Evolutionary conservation across 1,140 invertebrate genomes (phyloP).

Genomic region (Ptiloglossa arizonensis): DNA sequence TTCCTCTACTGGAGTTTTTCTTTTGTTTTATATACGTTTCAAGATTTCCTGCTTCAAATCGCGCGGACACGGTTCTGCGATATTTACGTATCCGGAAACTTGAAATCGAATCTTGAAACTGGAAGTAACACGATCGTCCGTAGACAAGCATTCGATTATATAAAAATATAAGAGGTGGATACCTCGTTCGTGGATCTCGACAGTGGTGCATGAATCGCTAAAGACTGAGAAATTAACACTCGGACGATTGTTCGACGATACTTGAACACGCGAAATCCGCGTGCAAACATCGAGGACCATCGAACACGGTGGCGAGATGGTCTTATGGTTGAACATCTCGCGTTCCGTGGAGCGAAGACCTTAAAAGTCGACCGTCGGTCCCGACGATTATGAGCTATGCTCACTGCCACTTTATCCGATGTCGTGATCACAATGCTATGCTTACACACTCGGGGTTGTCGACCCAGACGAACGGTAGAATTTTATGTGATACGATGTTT

Average conservation of each 20-base stretch:
- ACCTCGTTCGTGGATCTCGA: too few species aligned
- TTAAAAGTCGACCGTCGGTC: conserved; percentile 31
- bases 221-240: neutral
- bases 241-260: neutral
- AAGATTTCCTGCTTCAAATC: too few species aligned
- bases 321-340: conserved; percentile 8
- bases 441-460: conserved; percentile 5
- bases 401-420: conserved; percentile 41
- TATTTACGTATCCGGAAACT: too few species aligned
- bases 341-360: conserved; percentile 19
- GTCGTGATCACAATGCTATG: conserved; percentile 26
- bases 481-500: neutral
- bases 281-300: neutral
- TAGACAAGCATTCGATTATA: too few species aligned
- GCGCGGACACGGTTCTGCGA: too few species aligned
- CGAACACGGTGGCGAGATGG: neutral
- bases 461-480: neutral
- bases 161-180: too few species aligned
- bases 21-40: too few species aligned
- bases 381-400: conserved; percentile 39
- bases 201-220: too few species aligned
- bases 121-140: too few species aligned
- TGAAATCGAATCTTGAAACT: too few species aligned
- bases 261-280: too few species aligned
- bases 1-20: too few species aligned